Base-by-base conservation (phyloP, 2,797 vertebrate genomes). In the Salmo trutta region DNA sequence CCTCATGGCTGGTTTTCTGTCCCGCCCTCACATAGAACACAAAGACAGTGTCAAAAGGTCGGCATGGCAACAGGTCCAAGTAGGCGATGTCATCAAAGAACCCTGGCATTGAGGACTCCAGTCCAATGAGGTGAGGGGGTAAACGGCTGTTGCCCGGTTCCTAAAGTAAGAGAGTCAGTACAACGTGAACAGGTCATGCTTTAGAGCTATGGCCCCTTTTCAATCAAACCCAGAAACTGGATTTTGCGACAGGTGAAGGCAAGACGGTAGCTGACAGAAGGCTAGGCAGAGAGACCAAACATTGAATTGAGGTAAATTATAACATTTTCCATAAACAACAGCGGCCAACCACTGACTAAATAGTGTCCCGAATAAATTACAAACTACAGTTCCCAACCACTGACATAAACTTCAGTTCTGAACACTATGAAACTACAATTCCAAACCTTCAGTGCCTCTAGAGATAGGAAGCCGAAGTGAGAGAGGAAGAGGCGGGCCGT, bases 41-140 rank as follows among this genome's bases (percentile, higher is more conserved):
- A 91, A 99, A 99, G 90, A 98, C 97, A 0, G 97, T 98, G 93
- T 99, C 97, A 81, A 98, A 99, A 27, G 97, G 97, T 85, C 97
- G 95, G 92, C 96, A 97, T 0, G 97, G 97, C 71, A 98, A 93
- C 76, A 98, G 94, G 92, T 99, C 97, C 88, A 99, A 90, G 92
- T 97, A 98, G 87, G 95, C 96, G 81, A 99, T 93, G 90, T 99
- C 97, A 88, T 98, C 96, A 91, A 97, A 97, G 92, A 98, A 99
- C 0, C 97, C 97, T 36, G 96, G 95, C 81, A 96, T 88, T 51
- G 95, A 93, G 7, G 97, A 95, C 88, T 99, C 97, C 88, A 99
- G 96, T 89, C 95, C 97, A 92, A 99, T 96, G 84, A 99, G 94
- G 89, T 98, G 97, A 92, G 97, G 97, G 94, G 97, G 97, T 94